phyloP scores from a whole-genome alignment of 2,113 vertebrate genomes.

The Vulpes lagopus region DNA sequence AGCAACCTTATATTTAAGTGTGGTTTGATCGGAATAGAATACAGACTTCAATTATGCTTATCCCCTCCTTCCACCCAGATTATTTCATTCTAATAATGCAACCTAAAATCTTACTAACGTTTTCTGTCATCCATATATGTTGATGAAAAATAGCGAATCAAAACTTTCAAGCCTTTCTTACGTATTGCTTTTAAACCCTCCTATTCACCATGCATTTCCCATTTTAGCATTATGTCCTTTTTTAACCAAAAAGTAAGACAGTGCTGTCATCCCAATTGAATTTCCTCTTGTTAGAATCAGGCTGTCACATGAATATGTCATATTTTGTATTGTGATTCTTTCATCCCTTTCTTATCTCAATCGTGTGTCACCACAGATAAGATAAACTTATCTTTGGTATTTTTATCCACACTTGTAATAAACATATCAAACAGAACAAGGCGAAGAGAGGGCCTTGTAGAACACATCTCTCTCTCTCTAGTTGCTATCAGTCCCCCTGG shows the following conservation, averaged over 20 bases:
- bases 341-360: not conserved
- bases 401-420: not conserved
- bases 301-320: not conserved
- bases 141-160: not conserved
- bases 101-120: not conserved
- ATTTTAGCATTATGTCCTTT: not conserved
- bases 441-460: not conserved
- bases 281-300: not conserved
- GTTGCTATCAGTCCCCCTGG: not conserved
- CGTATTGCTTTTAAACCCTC: not conserved
- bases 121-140: not conserved
- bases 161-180: not conserved
- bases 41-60: not conserved
- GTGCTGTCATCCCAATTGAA: not conserved
- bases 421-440: not conserved
- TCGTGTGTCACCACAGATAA: not conserved
- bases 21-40: not conserved
- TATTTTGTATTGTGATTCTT: not conserved
- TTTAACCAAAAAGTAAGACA: not conserved
- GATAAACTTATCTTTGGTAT: not conserved
- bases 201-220: not conserved
- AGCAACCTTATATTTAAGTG: not conserved
- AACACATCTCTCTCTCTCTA: not conserved
- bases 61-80: not conserved
- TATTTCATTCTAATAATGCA: slow-evolving; percentile 14